Percentiles rank a stretch among this genome's conserved stretches.
Evolutionary conservation across 1,140 invertebrate genomes (phyloP).

Genomic region (Drosophila arawakana): DNA sequence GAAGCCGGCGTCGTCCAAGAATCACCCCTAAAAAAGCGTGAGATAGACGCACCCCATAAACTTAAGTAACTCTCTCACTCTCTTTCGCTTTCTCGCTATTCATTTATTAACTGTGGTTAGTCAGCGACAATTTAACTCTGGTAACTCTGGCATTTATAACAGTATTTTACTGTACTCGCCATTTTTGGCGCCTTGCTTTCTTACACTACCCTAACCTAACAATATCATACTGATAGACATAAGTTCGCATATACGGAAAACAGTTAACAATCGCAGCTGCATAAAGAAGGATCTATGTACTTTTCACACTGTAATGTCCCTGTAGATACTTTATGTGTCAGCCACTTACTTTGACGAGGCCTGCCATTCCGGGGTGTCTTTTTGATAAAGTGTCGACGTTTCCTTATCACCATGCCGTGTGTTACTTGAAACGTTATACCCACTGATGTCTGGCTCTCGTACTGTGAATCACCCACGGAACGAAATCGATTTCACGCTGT

Average conservation of each 20-base stretch:
- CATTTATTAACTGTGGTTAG: neutral
- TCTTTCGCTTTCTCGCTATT: neutral
- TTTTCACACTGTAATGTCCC: conserved; percentile 19
- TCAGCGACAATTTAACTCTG: neutral
- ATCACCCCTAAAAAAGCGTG: neutral
- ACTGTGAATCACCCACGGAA: conserved; percentile 57
- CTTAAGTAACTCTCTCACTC: conserved; percentile 5
- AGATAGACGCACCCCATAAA: conserved; percentile 9
- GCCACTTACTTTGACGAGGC: conserved; percentile 7
- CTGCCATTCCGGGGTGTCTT: conserved; percentile 38
- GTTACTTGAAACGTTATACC: conserved; percentile 61
- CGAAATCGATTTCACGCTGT: conserved; percentile 68
- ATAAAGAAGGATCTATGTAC: neutral
- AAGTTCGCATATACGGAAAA: neutral
- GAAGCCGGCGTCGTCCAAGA: conserved; percentile 29
- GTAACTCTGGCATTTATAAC: conserved; percentile 5
- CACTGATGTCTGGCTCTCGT: conserved; percentile 43
- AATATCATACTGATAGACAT: conserved; percentile 6
- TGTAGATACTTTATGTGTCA: conserved; percentile 6
- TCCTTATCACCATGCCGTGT: conserved; percentile 47
- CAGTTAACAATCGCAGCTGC: conserved; percentile 5
- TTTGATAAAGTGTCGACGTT: conserved; percentile 40
- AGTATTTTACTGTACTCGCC: conserved; percentile 28
- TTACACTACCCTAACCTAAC: conserved; percentile 21
- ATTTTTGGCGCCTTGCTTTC: conserved; percentile 39